Conservation (phyloP, 30 jellyfish, hydroid and myxozoan species). For the Catostylus mosaicus region DNA sequence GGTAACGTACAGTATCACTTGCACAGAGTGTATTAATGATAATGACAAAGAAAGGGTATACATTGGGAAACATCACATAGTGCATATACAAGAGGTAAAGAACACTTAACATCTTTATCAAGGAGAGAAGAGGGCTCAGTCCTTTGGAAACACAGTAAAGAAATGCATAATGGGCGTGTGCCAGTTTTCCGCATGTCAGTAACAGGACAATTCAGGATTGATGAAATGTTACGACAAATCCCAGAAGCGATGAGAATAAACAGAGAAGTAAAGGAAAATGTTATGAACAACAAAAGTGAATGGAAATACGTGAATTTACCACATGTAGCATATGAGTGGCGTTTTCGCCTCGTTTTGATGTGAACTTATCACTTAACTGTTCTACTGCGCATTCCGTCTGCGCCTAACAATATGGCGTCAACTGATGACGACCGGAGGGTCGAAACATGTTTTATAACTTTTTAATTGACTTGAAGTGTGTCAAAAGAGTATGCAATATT, state of each 20-base stretch:
- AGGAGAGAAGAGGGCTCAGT: not conserved
- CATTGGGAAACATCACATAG: constrained; percentile 13
- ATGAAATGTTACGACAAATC: too few relatives aligned
- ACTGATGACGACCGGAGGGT: too few relatives aligned
- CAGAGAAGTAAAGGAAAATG: not conserved
- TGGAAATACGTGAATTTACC: constrained; percentile 2
- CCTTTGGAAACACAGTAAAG: constrained; percentile 9
- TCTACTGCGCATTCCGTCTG: not conserved
- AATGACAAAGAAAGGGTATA: constrained; percentile 2
- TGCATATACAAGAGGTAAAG: not conserved
- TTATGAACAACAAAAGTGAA: not conserved
- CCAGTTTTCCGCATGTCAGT: constrained; percentile 6
- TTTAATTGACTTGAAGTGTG: too few relatives aligned
- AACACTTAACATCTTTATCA: not conserved
- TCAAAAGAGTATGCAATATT: too few relatives aligned
- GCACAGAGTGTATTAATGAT: not conserved
- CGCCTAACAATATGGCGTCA: not conserved
- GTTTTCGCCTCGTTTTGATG: not conserved
- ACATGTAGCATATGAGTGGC: not conserved
- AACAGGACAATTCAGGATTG: not conserved
- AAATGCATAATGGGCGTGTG: constrained; percentile 3
- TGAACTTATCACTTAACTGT: not conserved
- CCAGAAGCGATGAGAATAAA: not conserved
- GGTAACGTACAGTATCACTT: constrained; percentile 5
- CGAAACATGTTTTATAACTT: too few relatives aligned